A percentile compares a stretch with the other conserved stretches of the same genome.
phyloP scores from a whole-genome alignment of 2,797 vertebrate species.

The Malacoraja senta region DNA sequence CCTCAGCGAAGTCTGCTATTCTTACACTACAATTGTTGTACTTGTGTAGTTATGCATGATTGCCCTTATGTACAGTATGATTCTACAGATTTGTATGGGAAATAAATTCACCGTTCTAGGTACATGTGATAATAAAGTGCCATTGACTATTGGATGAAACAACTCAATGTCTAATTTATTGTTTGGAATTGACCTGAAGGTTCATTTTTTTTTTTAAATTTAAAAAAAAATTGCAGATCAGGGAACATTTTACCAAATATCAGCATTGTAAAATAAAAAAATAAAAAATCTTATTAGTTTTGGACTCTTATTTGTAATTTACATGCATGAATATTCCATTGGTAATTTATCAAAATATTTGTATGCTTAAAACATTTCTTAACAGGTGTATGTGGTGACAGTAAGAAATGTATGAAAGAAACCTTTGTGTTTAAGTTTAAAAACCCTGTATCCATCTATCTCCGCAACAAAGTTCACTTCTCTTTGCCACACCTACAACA shows the following conservation, averaged over 20 bases:
- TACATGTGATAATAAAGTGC: too few species aligned
- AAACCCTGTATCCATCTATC: background rate
- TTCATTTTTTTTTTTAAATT: too few species aligned
- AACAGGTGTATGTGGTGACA: background rate
- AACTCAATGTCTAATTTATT: background rate
- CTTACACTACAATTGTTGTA: too few species aligned
- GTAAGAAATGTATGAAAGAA: background rate
- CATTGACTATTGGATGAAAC: too few species aligned
- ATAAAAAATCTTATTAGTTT: background rate
- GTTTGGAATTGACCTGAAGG: background rate
- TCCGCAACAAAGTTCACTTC: background rate
- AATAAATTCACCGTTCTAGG: too few species aligned
- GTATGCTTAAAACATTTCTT: background rate
- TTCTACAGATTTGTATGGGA: too few species aligned
- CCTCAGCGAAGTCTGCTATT: too few species aligned
- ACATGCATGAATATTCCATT: too few species aligned
- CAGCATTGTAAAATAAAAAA: background rate
- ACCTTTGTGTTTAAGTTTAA: background rate
- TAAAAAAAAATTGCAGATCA: background rate
- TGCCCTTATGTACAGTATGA: too few species aligned
- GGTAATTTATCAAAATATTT: background rate
- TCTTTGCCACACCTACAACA: background rate
- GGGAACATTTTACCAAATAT: background rate
- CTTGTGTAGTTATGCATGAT: too few species aligned
- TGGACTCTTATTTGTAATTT: background rate